Evolutionary conservation across 2,797 vertebrate genomes (phyloP), one percentile per base, ranked within the genome.

Genomic region (Peromyscus nudipes): DNA sequence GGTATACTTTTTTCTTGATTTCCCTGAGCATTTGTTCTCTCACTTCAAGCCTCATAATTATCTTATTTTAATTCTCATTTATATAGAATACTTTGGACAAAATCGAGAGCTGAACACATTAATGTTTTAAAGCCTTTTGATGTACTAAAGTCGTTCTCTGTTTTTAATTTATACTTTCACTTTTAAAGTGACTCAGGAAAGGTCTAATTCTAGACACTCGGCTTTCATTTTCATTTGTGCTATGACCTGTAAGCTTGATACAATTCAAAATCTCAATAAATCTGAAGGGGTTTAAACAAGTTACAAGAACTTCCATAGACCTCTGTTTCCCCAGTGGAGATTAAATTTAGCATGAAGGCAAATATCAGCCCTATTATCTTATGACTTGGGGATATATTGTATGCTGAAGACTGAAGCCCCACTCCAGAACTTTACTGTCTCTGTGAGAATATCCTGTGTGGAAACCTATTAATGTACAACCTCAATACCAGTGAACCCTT

Each of bases 81-180:
- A 83, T 77, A 89, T 94, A n/a, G 4, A 81, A 37, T 77, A 43
- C 6, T 79, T 91, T 77, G 10, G 88, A 40, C 4, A 64, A 60
- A 73, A 81, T 46, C 4, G 0, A 57, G 0, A 16, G 14, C 12
- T 82, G 40, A 69, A 1, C 6, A 71, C 40, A 11, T 27, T 52
- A 96, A 27, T 92, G 40, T 60, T 80, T 71, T 87, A 84, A 64
- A 92, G 7, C 2, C 6, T 95, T 40, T 75, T 14, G 52, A 4
- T 46, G 2, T 1, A 40, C 5, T 90, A 87, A 87, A 67, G 3
- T 88, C 3, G 57, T 77, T 95, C 17, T 64, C 1, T 84, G 64
- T 69, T 92, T 96, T 95, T 52, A 92, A 60, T 89, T 90, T 43
- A 87, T 37, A 49, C 37, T 91, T 86, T 84, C 6, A 62, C 25